Percentiles rank a stretch among this genome's conserved stretches.
phyloP scores from a whole-genome alignment of 2,888 invertebrate species.

The Carabus problematicus region DNA sequence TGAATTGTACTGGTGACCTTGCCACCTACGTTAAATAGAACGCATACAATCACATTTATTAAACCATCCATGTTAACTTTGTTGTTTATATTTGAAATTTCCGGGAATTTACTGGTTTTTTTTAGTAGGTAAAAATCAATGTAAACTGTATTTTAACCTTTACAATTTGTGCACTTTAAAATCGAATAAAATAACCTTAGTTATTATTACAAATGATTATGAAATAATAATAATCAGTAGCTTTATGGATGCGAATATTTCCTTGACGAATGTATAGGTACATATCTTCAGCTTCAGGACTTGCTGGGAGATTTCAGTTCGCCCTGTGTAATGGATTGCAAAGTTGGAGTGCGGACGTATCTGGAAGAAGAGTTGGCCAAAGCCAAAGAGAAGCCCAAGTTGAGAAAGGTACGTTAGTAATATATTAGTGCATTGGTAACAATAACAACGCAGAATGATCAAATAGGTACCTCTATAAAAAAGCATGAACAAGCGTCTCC shows the following conservation, averaged over 20 bases:
- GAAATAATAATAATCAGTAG: too few relatives aligned
- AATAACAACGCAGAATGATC: not conserved
- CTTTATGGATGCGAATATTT: not conserved
- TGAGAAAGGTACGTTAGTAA: slow-evolving; percentile 71
- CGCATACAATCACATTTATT: too few relatives aligned
- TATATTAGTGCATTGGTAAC: not conserved
- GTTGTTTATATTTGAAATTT: too few relatives aligned
- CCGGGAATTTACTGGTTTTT: too few relatives aligned
- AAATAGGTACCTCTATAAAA: not conserved
- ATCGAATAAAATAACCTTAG: too few relatives aligned
- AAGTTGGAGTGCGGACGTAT: slow-evolving; percentile 93
- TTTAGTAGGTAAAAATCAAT: too few relatives aligned
- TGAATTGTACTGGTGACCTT: too few relatives aligned
- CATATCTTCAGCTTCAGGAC: slow-evolving; percentile 92
- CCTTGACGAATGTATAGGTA: slow-evolving; percentile 54
- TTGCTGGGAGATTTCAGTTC: slow-evolving; percentile 88
- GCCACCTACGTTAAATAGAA: too few relatives aligned
- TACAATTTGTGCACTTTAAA: too few relatives aligned
- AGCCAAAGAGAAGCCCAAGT: slow-evolving; percentile 92
- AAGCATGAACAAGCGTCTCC: not conserved
- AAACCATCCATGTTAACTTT: too few relatives aligned
- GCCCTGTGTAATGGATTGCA: slow-evolving; percentile 97
- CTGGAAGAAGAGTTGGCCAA: slow-evolving; percentile 94
- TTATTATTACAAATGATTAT: too few relatives aligned
- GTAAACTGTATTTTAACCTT: too few relatives aligned